Evolutionary conservation across 2,797 vertebrate genomes (phyloP).

Genomic region (Ispidina lecontei): DNA sequence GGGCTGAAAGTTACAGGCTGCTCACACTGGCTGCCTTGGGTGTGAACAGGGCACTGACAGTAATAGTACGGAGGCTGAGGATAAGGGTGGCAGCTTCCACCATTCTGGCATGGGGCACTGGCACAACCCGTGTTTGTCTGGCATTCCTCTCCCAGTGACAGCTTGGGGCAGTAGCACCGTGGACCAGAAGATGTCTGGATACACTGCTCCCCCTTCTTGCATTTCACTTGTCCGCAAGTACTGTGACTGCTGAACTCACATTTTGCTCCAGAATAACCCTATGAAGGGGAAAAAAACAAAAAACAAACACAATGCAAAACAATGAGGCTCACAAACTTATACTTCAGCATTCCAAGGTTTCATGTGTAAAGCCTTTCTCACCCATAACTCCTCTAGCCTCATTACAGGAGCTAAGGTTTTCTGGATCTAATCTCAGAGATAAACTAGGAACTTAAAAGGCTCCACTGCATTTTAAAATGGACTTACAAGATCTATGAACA

Average conservation of each 20-base stretch:
- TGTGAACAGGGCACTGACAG: conserved; percentile 82
- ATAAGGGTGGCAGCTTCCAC: conserved; percentile 85
- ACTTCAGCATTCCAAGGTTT: not conserved
- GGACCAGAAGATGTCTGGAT: conserved; percentile 73
- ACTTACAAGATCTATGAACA: not conserved
- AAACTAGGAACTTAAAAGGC: not conserved
- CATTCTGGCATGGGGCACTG: conserved; percentile 83
- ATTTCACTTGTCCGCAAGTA: conserved; percentile 85
- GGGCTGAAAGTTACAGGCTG: not conserved
- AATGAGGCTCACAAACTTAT: not conserved
- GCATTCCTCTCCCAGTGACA: conserved; percentile 83
- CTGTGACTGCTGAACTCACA: conserved; percentile 84
- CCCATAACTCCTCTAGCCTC: not conserved
- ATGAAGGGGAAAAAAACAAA: accelerated
- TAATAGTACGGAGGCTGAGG: conserved; percentile 76
- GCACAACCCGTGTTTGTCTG: conserved; percentile 78
- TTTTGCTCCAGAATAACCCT: conserved; percentile 89
- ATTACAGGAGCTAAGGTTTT: not conserved
- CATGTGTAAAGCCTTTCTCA: accelerated
- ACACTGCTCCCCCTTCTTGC: conserved; percentile 87
- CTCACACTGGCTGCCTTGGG: conserved; percentile 84
- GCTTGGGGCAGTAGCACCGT: conserved; percentile 82
- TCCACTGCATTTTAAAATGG: not conserved
- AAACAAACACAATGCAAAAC: not conserved
- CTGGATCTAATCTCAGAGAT: not conserved